Base-by-base conservation (phyloP, 2,888 invertebrate genomes). In the Netelia fuscicornis region DNA sequence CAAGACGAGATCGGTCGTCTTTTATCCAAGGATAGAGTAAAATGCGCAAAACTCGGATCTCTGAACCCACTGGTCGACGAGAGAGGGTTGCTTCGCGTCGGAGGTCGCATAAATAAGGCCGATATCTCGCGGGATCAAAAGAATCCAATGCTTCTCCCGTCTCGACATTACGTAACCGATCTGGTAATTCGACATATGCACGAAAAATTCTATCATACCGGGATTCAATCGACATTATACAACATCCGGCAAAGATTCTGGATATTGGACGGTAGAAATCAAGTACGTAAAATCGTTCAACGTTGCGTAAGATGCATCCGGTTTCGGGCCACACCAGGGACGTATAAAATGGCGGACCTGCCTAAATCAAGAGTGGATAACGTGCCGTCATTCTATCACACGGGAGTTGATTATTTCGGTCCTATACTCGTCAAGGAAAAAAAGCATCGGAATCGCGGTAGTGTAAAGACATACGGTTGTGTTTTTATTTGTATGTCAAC, bases 401-500 rank as follows among this genome's bases (percentile, higher is more conserved):
- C 81, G 13, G 82, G 82, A 8, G 77, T 86, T 3, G 80, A 86
- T 30, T 86, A 79, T 54, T 86, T 84, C 52, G 84, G 84, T 8
- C 80, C 83, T 0, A 58, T 80, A 30, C 44, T 75, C 30, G 68
- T 83, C 74, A n/a, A n/a, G n/a, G n/a, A 83, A 79, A 6, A 76
- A 76, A 76, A 71, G 65, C n/a, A 65, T 25, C 68, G 82, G 42
- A 72, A 80, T 52, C 68, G 80, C 23, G 74, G 72, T n/a, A 81
- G 83, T 44, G 81, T 78, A 0, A 84, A 80, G 9, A 75, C 68
- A 0, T 83, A 86, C 64, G 81, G 80, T 2, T 81, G 68, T 25
- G 85, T 83, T 9, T 86, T 86, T 17, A 81, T 86, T 9, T 86
- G 86, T 23, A 75, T 86, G 86, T 68, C 79, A 0, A 75, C 76